Conservation (phyloP, 2,113 vertebrate genomes). For the Osmerus eperlanus region DNA sequence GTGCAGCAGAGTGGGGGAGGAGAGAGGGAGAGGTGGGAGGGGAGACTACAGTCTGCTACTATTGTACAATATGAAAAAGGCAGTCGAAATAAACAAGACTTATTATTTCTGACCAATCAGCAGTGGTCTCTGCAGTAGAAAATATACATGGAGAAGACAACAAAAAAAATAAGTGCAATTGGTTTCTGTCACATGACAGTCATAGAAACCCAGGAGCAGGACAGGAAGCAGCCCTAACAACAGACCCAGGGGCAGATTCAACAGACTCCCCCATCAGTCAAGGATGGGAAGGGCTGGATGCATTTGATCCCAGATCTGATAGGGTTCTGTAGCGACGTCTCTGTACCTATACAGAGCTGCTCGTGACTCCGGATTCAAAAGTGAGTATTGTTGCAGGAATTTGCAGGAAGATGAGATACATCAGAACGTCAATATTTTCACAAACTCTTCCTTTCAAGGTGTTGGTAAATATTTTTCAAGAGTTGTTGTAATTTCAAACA, state of each 20-base stretch:
- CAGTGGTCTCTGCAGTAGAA: slow-evolving; percentile 60
- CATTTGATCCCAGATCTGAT: slow-evolving; percentile 20
- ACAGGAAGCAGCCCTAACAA: slow-evolving; percentile 37
- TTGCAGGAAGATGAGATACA: not conserved
- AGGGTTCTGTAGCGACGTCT: not conserved
- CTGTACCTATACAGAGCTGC: slow-evolving; percentile 34
- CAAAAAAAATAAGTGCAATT: slow-evolving; percentile 67
- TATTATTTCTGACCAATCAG: slow-evolving; percentile 54
- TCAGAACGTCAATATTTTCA: not conserved
- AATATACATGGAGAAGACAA: slow-evolving; percentile 53
- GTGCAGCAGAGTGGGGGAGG: not conserved
- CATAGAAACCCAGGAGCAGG: slow-evolving; percentile 40
- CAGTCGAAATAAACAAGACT: slow-evolving; percentile 57
- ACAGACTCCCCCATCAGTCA: not conserved
- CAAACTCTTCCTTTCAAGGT: not conserved
- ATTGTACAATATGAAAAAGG: slow-evolving; percentile 46
- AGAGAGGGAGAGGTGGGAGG: not conserved
- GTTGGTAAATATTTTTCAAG: not conserved
- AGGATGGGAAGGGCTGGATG: slow-evolving; percentile 8
- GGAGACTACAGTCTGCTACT: slow-evolving; percentile 46
- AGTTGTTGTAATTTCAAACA: too few species aligned
- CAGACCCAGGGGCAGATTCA: slow-evolving; percentile 34
- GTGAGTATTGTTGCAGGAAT: slow-evolving; percentile 26
- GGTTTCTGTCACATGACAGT: slow-evolving; percentile 49
- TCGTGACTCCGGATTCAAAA: slow-evolving; percentile 41